A percentile compares a stretch with the other conserved stretches of the same genome.
These are phyloP conservation scores for Eucera pruinosa DNA, from an alignment of 2,888 invertebrate genomes.

Conservation along the genomic window DNA sequence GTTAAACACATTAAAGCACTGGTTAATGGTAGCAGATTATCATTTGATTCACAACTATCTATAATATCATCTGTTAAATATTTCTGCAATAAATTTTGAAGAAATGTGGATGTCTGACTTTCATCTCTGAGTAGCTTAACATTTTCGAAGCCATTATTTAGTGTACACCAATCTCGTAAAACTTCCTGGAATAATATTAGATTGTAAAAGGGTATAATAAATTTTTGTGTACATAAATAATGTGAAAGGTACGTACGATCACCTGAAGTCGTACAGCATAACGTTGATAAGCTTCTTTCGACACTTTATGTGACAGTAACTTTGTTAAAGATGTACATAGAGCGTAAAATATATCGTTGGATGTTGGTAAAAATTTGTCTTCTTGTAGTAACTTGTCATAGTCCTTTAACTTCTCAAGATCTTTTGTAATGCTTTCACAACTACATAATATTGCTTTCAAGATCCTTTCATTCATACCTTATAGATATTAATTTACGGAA, in stretches of 20 bases:
- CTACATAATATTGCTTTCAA: conserved; percentile 71
- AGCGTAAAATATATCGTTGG: conserved; percentile 61
- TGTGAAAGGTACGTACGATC: conserved; percentile 73
- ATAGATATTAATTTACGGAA: background rate
- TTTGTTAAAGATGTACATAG: conserved; percentile 73
- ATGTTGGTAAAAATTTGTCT: conserved; percentile 67
- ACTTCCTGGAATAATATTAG: conserved; percentile 69
- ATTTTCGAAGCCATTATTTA: conserved; percentile 58
- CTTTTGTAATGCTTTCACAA: conserved; percentile 60
- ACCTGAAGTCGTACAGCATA: conserved; percentile 76
- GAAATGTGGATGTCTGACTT: conserved; percentile 64
- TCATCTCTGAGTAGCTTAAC: conserved; percentile 65
- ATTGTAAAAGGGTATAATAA: conserved; percentile 5
- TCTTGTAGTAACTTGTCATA: conserved; percentile 49
- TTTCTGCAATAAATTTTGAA: conserved; percentile 68
- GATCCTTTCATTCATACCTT: conserved; percentile 73
- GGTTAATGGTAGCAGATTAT: conserved; percentile 68
- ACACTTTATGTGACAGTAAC: conserved; percentile 75
- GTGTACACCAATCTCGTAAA: conserved; percentile 75
- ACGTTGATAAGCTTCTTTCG: conserved; percentile 77
- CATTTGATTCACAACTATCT: conserved; percentile 49
- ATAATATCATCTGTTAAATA: conserved; percentile 70
- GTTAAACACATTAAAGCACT: conserved; percentile 65
- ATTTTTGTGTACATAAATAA: conserved; percentile 9
- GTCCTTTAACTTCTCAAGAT: conserved; percentile 55